phyloP scores from a whole-genome alignment of 1,140 invertebrate species.

The Euwallacea fornicatus region DNA sequence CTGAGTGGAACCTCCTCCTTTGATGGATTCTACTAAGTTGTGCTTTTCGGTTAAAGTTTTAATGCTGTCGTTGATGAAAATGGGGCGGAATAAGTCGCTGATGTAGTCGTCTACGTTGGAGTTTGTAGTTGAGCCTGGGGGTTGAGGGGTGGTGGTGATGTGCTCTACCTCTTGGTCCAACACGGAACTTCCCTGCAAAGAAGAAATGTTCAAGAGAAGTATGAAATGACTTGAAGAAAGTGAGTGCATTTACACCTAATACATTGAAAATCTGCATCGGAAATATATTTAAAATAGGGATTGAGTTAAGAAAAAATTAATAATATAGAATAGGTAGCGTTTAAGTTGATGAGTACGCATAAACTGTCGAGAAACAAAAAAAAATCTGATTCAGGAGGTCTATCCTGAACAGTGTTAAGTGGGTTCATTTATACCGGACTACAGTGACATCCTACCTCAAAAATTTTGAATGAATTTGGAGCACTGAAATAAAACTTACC shows the following conservation, averaged over 20 bases:
- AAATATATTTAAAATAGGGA: background rate
- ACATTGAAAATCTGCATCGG: background rate
- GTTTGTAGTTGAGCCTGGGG: slow-evolving; percentile 29
- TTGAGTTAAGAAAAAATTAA: no score
- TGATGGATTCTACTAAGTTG: slow-evolving; percentile 66
- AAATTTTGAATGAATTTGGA: no score
- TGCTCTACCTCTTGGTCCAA: slow-evolving; percentile 55
- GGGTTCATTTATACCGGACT: no score
- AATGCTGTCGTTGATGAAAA: slow-evolving; percentile 65
- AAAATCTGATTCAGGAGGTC: no score
- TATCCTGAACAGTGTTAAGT: no score
- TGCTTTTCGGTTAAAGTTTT: slow-evolving; percentile 62
- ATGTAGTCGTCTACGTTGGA: slow-evolving; percentile 68
- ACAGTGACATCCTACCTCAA: no score
- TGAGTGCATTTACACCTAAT: background rate
- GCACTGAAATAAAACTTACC: slow-evolving; percentile 1
- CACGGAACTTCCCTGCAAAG: slow-evolving; percentile 37
- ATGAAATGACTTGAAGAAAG: background rate
- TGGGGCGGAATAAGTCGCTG: slow-evolving; percentile 64
- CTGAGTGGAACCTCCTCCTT: slow-evolving; percentile 79
- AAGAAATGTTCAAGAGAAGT: background rate
- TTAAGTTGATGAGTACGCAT: no score
- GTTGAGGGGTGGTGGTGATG: slow-evolving; percentile 44
- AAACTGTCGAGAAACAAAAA: no score
- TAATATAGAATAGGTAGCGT: no score